A percentile compares a stretch with the other conserved stretches of the same genome.
Evolutionary conservation across 2,113 vertebrate genomes (phyloP).

Genomic region (Phasianus colchicus): DNA sequence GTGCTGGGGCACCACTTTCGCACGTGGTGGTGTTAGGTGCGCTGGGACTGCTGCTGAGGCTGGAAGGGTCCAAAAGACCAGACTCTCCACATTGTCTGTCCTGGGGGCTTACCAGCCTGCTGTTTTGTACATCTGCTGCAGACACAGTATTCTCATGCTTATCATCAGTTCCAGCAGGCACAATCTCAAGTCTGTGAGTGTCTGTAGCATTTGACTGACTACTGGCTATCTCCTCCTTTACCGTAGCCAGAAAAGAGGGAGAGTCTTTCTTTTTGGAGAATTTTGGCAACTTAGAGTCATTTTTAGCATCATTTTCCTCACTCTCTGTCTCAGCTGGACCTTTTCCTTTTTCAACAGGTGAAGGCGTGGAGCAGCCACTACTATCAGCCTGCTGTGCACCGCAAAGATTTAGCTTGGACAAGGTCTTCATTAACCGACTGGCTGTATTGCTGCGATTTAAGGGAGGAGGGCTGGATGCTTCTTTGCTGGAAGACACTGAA

Average conservation of each 20-base stretch:
- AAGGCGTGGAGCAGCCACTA: background rate
- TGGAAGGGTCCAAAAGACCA: constrained; percentile 10
- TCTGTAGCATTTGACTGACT: constrained; percentile 6
- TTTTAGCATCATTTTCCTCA: constrained; percentile 71
- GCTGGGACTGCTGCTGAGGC: constrained; percentile 33
- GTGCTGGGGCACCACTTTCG: background rate
- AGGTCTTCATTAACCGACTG: constrained; percentile 88
- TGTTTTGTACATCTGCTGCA: constrained; percentile 2
- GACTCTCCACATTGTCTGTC: constrained; percentile 37
- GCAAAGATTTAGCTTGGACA: constrained; percentile 86
- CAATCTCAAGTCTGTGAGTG: background rate
- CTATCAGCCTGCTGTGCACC: constrained; percentile 63
- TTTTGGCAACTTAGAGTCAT: constrained; percentile 79
- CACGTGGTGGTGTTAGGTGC: constrained; percentile 33
- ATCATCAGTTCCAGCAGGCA: constrained; percentile 23
- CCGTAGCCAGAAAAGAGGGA: constrained; percentile 82
- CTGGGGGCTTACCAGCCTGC: constrained; percentile 14
- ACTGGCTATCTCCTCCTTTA: constrained; percentile 84
- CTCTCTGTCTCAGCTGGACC: background rate
- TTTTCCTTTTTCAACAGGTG: constrained; percentile 67
- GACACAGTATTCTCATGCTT: background rate
- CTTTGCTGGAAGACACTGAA: constrained; percentile 77
- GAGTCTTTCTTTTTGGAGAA: constrained; percentile 84
- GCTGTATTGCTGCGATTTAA: constrained; percentile 86
- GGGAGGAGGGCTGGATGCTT: constrained; percentile 72